Evolutionary conservation across 1,140 invertebrate species (phyloP).

Genomic region (Trichonephila clavata): DNA sequence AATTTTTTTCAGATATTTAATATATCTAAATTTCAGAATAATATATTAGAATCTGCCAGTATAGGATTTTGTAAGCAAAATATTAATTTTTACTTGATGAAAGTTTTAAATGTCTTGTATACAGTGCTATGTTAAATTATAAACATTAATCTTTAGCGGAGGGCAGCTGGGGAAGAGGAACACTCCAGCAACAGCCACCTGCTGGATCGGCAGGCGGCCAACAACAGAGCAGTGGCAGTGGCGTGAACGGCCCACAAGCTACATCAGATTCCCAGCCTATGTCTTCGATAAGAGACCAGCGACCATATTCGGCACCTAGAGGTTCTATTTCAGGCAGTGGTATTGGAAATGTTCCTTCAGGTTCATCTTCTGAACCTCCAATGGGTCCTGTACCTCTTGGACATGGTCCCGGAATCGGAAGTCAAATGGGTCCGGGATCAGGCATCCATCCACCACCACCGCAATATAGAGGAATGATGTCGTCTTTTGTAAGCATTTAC

Average conservation of each 20-base stretch:
- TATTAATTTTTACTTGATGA: too few species aligned
- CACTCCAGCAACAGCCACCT: conserved; percentile 72
- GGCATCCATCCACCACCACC: conserved; percentile 80
- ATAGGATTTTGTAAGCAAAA: too few species aligned
- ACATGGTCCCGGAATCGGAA: conserved; percentile 68
- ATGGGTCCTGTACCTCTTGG: conserved; percentile 60
- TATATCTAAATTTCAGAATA: too few species aligned
- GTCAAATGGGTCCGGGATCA: conserved; percentile 79
- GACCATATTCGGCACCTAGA: conserved; percentile 55
- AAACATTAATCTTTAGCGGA: conserved; percentile 83
- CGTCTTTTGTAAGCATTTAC: conserved; percentile 85
- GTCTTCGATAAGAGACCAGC: conserved; percentile 57
- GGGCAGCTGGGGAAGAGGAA: conserved; percentile 90
- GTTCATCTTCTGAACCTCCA: conserved; percentile 44
- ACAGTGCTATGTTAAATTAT: too few species aligned
- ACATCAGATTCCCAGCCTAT: conserved; percentile 55
- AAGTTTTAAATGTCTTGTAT: too few species aligned
- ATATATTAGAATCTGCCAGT: too few species aligned
- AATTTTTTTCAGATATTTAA: too few species aligned
- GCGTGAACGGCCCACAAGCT: conserved; percentile 78
- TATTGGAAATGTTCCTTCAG: conserved; percentile 32
- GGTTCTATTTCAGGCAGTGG: conserved; percentile 37
- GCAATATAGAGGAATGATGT: conserved; percentile 88
- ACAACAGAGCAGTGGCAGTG: conserved; percentile 79
- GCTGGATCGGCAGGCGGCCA: conserved; percentile 74